A percentile compares a stretch with the other conserved stretches of the same genome.
Conservation (phyloP, 2,888 invertebrate species). For the Lymantria dispar region DNA sequence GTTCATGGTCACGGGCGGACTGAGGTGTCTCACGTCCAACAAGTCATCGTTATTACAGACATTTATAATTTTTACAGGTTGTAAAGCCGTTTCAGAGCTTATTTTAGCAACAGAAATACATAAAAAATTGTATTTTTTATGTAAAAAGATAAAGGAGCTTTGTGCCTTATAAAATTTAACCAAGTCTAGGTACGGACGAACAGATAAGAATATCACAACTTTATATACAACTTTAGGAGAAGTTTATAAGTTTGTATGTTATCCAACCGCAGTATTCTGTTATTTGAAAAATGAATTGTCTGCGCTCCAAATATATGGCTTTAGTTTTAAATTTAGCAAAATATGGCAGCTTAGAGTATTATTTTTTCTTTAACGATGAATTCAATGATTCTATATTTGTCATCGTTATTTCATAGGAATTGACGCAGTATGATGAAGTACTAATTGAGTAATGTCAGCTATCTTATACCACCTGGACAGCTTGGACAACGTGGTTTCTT, state of each 20-base stretch:
- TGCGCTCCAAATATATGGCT: constrained; percentile 73
- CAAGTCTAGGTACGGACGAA: constrained; percentile 48
- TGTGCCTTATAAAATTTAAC: constrained; percentile 59
- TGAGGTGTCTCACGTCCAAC: too few relatives aligned
- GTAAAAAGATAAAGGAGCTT: neutral
- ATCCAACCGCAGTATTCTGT: constrained; percentile 48
- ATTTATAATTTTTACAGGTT: too few relatives aligned
- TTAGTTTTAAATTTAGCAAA: constrained; percentile 57
- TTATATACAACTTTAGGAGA: constrained; percentile 54
- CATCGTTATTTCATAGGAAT: too few relatives aligned
- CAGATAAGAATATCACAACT: constrained; percentile 71
- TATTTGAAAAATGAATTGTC: constrained; percentile 80
- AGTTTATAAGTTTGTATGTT: constrained; percentile 60
- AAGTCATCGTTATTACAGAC: too few relatives aligned
- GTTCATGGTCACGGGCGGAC: too few relatives aligned
- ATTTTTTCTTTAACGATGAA: constrained; percentile 23
- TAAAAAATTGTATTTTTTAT: neutral
- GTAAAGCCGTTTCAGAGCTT: too few relatives aligned
- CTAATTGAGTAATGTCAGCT: too few relatives aligned
- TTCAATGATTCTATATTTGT: neutral
- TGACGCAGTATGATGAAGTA: too few relatives aligned
- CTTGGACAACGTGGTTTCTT: too few relatives aligned
- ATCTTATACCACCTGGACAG: too few relatives aligned
- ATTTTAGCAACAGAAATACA: too few relatives aligned
- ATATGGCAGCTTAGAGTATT: constrained; percentile 50